Percentiles rank a stretch among this genome's conserved stretches.
phyloP scores from a whole-genome alignment of 2,888 invertebrate genomes.

The Sipunculus nudus region DNA sequence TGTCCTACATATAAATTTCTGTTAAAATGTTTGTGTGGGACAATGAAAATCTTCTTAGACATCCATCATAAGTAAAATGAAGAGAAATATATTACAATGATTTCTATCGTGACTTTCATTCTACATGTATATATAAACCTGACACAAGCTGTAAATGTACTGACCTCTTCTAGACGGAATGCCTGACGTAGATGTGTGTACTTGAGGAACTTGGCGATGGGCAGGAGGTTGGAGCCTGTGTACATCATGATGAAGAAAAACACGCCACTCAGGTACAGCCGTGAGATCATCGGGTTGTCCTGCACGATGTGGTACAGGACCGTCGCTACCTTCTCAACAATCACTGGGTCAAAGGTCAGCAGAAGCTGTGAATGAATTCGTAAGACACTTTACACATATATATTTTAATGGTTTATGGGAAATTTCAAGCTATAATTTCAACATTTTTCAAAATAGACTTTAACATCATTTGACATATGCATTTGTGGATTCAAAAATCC shows the following conservation, averaged over 20 bases:
- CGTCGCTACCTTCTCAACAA: slow-evolving; percentile 95
- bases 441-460: too few species aligned
- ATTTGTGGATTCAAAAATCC: too few species aligned
- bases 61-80: too few species aligned
- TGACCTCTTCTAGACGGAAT: slow-evolving; percentile 88
- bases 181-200: slow-evolving; percentile 96
- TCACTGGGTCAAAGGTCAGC: slow-evolving; percentile 95
- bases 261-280: slow-evolving; percentile 92
- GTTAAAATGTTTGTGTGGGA: background rate
- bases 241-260: slow-evolving; percentile 99
- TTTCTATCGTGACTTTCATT: too few species aligned
- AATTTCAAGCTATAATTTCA: background rate
- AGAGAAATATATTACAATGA: too few species aligned
- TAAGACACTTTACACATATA: background rate
- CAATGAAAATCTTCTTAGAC: too few species aligned
- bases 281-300: slow-evolving; percentile 95
- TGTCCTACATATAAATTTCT: background rate
- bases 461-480: too few species aligned
- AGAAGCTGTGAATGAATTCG: slow-evolving; percentile 73
- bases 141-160: slow-evolving; percentile 53
- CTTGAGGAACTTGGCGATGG: slow-evolving; percentile 92
- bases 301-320: slow-evolving; percentile 79
- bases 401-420: background rate
- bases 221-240: slow-evolving; percentile 96
- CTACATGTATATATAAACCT: too few species aligned